These are phyloP conservation scores for Andrena flavipes DNA, from an alignment of 2,888 invertebrate genomes.

Conservation along the genomic window DNA sequence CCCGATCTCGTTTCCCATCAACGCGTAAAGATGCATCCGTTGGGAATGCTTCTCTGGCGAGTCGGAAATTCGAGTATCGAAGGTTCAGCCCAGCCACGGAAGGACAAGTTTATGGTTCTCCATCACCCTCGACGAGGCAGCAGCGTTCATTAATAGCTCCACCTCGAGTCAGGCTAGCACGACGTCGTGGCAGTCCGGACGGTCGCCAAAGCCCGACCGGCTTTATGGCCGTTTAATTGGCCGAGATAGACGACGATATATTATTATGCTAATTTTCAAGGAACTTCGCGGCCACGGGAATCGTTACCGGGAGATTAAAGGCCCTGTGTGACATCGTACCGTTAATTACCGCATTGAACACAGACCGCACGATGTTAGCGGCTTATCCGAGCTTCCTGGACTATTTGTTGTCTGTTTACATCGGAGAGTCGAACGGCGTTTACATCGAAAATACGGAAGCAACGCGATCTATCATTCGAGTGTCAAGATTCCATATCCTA, in stretches of 20 bases:
- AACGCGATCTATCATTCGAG: constrained; percentile 7
- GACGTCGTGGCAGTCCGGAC: constrained; percentile 62
- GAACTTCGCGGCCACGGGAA: constrained; percentile 71
- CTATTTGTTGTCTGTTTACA: constrained; percentile 65
- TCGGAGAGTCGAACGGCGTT: constrained; percentile 40
- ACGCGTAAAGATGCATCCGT: neutral
- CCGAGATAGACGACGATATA: constrained; percentile 77
- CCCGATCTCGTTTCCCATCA: neutral
- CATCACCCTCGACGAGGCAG: constrained; percentile 73
- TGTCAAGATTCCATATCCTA: constrained; percentile 5
- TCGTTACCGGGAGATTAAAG: constrained; percentile 73
- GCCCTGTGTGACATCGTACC: constrained; percentile 70
- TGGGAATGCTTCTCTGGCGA: neutral
- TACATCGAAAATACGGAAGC: constrained; percentile 31
- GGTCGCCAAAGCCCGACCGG: constrained; percentile 73
- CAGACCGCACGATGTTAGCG: constrained; percentile 66
- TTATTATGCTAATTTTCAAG: constrained; percentile 78
- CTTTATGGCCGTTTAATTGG: constrained; percentile 81
- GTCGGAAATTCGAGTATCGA: constrained; percentile 7
- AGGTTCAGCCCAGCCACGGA: constrained; percentile 48
- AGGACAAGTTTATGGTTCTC: constrained; percentile 80
- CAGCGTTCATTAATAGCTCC: constrained; percentile 79
- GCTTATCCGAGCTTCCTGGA: constrained; percentile 66
- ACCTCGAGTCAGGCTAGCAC: constrained; percentile 73
- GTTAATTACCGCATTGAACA: constrained; percentile 75